Percentiles rank a stretch among this genome's conserved stretches.
Conservation (phyloP, 2,797 vertebrate genomes). For the Chelon labrosus region DNA sequence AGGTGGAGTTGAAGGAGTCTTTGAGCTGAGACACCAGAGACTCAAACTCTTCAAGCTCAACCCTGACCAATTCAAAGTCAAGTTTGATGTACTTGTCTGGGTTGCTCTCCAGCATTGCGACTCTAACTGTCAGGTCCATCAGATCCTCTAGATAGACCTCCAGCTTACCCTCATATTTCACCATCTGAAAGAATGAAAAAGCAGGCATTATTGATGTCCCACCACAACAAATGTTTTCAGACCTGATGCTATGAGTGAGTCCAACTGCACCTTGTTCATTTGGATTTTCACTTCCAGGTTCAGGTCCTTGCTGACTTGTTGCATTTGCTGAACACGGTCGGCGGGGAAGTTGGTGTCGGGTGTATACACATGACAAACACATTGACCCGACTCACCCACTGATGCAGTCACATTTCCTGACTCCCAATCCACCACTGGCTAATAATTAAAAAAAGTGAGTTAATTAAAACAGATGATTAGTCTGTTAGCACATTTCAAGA, state of each 20-base stretch:
- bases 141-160: constrained; percentile 83
- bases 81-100: constrained; percentile 85
- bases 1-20: constrained; percentile 69
- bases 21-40: constrained; percentile 85
- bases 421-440: constrained; percentile 77
- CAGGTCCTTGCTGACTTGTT: constrained; percentile 73
- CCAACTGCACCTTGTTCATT: constrained; percentile 67
- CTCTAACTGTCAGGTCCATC: constrained; percentile 78
- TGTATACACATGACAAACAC: constrained; percentile 87
- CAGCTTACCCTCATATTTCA: constrained; percentile 79
- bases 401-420: constrained; percentile 84
- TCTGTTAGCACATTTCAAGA: not conserved
- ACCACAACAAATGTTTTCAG: not conserved
- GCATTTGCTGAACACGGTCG: constrained; percentile 82
- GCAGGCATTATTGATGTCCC: not conserved
- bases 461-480: not conserved
- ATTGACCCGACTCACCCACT: constrained; percentile 81
- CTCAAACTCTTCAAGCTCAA: constrained; percentile 87
- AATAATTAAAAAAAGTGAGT: not conserved
- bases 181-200: constrained; percentile 76
- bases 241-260: too few species aligned
- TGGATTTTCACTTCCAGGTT: constrained; percentile 74
- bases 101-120: constrained; percentile 81
- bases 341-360: constrained; percentile 89
- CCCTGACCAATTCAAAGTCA: constrained; percentile 89